These are phyloP conservation scores for Hetaerina americana DNA, from an alignment of 1,140 invertebrate species.

Conservation along the genomic window DNA sequence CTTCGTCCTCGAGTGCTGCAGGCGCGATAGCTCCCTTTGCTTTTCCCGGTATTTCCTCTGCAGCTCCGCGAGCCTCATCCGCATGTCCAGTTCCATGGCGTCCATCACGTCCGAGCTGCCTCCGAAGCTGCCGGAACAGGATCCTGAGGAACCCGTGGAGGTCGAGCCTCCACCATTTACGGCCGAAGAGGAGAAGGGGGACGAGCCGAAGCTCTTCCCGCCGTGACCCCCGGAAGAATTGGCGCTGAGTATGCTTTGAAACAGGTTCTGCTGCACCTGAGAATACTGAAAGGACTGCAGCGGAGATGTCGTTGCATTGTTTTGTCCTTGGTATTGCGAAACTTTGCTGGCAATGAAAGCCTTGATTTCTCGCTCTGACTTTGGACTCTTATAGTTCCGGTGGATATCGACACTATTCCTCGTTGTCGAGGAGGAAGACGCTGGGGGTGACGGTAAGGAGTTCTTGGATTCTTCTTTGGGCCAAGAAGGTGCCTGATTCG, in stretches of 20 bases:
- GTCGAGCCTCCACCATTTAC: slow-evolving; percentile 34
- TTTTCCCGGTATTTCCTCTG: slow-evolving; percentile 70
- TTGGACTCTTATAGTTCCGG: slow-evolving; percentile 30
- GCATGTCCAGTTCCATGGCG: slow-evolving; percentile 64
- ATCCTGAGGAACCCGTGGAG: slow-evolving; percentile 6
- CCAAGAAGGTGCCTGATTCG: neutral
- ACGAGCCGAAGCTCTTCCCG: neutral
- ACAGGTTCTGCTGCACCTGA: neutral
- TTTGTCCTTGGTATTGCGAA: slow-evolving; percentile 10
- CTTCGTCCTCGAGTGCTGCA: slow-evolving; percentile 24
- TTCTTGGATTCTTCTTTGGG: slow-evolving; percentile 22
- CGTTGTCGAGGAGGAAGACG: too few species aligned
- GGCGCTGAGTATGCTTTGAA: neutral
- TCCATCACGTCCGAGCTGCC: slow-evolving; percentile 40
- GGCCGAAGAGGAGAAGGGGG: slow-evolving; percentile 13
- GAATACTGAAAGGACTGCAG: neutral
- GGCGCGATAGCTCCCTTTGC: slow-evolving; percentile 59
- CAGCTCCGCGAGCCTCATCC: slow-evolving; percentile 60
- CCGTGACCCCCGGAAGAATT: neutral
- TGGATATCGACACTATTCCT: slow-evolving; percentile 14
- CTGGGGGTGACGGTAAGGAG: slow-evolving; percentile 9
- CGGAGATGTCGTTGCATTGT: slow-evolving; percentile 1
- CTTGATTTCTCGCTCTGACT: slow-evolving; percentile 32
- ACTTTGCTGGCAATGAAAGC: slow-evolving; percentile 31
- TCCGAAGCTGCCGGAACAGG: neutral